phyloP scores from a whole-genome alignment of 1,140 invertebrate species.

The Sarcophaga bullata region DNA sequence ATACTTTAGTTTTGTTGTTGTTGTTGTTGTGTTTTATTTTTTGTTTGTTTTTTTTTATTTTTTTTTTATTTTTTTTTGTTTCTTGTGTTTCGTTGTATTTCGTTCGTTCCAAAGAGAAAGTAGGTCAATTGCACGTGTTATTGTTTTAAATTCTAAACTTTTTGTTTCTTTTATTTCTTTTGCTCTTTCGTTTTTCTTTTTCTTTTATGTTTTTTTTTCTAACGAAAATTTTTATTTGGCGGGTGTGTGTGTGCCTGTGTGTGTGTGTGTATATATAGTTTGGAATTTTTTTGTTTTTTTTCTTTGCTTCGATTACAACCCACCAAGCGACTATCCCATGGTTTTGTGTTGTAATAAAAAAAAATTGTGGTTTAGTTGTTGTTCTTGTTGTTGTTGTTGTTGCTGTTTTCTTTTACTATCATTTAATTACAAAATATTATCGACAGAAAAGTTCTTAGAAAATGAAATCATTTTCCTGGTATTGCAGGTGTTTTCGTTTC shows the following conservation, averaged over 20 bases:
- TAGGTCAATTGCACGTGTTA: conserved; percentile 46
- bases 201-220: background rate
- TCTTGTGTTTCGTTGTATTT: conserved; percentile 6
- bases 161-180: conserved; percentile 29
- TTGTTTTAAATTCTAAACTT: conserved; percentile 26
- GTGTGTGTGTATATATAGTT: background rate
- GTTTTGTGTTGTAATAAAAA: background rate
- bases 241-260: background rate
- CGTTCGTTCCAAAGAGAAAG: conserved; percentile 43
- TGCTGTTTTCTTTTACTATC: background rate
- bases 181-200: background rate
- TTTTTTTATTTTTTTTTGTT: background rate
- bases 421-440: conserved; percentile 11
- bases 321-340: background rate
- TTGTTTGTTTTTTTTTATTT: no score
- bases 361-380: background rate
- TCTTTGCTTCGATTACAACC: background rate
- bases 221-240: background rate
- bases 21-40: no score
- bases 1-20: background rate
- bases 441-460: background rate
- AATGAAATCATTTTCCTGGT: conserved; percentile 34
- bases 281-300: conserved; percentile 1
- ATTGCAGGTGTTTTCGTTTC: no score
- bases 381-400: background rate